A percentile compares a stretch with the other conserved stretches of the same genome.
These are phyloP conservation scores for Drosophila mettleri DNA, from an alignment of 2,888 invertebrate species.

Conservation along the genomic window DNA sequence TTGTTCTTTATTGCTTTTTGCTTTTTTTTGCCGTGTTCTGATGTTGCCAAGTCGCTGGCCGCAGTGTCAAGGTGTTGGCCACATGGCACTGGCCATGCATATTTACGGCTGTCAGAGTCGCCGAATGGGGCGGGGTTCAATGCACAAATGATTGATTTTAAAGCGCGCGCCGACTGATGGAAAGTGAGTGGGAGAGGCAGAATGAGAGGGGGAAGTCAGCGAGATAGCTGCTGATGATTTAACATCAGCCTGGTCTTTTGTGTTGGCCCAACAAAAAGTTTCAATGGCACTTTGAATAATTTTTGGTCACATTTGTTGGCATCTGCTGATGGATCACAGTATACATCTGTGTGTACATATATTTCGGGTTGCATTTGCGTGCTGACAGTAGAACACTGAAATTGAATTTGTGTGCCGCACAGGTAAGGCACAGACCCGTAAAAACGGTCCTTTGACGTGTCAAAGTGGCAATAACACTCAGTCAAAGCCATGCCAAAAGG, in stretches of 20 bases:
- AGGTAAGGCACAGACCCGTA: constrained; percentile 36
- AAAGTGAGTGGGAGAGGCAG: not conserved
- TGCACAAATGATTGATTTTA: constrained; percentile 75
- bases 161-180: constrained; percentile 36
- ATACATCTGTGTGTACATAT: not conserved
- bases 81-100: constrained; percentile 66
- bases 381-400: constrained; percentile 59
- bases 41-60: constrained; percentile 52
- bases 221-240: constrained; percentile 31
- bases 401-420: constrained; percentile 59
- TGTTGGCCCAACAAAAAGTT: constrained; percentile 39
- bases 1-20: constrained; percentile 42
- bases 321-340: constrained; percentile 57
- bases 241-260: constrained; percentile 37
- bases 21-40: constrained; percentile 17
- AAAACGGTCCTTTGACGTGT: constrained; percentile 54
- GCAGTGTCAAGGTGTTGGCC: constrained; percentile 75
- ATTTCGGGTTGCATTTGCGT: constrained; percentile 29
- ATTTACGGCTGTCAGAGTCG: constrained; percentile 52
- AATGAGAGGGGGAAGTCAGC: not conserved
- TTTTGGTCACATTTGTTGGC: constrained; percentile 36
- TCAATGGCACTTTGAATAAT: constrained; percentile 66
- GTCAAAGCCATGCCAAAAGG: constrained; percentile 49
- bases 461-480: constrained; percentile 73
- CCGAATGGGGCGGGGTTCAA: constrained; percentile 48